Conservation (phyloP, 2,888 invertebrate species). For the Orthosia cruda region DNA sequence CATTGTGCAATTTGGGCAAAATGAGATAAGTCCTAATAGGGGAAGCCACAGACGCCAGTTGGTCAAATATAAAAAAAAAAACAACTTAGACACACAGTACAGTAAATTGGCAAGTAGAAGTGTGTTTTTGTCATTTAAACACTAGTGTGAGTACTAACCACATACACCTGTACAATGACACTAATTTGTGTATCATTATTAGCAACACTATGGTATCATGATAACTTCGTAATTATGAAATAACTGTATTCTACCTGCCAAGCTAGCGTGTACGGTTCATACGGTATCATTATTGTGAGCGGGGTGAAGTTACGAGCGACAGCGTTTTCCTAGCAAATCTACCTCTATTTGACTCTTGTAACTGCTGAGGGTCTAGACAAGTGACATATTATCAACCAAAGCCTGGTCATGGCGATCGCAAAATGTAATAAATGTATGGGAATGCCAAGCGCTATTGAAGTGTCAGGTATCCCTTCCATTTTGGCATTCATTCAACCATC, state of each 20-base stretch:
- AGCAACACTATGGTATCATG: neutral
- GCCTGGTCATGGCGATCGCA: no score
- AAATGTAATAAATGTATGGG: no score
- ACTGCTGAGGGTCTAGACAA: no score
- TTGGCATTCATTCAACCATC: no score
- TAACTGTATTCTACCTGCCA: conserved; percentile 4
- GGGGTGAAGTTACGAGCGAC: neutral
- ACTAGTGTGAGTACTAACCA: neutral
- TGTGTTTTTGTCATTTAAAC: neutral
- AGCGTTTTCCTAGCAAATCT: conserved; percentile 1
- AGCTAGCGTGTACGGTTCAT: conserved; percentile 19
- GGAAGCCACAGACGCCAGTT: no score
- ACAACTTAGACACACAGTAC: no score
- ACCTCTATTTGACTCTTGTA: neutral
- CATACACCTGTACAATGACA: neutral
- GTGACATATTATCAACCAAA: no score
- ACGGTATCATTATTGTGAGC: conserved; percentile 14
- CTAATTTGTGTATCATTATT: conserved; percentile 1
- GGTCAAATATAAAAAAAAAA: no score
- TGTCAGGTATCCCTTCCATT: no score
- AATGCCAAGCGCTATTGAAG: no score
- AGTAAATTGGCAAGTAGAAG: neutral
- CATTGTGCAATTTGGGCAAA: no score
- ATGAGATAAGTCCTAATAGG: no score
- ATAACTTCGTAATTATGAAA: conserved; percentile 9